Base-by-base conservation (phyloP, 2,113 vertebrate genomes). In the Pogonocichla stellata region DNA sequence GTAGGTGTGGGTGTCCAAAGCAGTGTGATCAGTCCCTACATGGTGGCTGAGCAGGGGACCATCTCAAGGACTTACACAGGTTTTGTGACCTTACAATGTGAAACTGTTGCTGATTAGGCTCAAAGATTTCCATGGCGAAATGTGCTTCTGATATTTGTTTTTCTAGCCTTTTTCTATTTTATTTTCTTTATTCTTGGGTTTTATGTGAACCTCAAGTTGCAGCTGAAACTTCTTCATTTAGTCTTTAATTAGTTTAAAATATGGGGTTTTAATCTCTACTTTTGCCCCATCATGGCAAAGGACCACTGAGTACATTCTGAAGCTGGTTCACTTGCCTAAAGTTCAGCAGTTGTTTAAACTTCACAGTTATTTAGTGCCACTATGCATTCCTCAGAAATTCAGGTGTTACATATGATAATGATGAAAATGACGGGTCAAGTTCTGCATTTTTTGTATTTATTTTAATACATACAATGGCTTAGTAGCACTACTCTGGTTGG, bases 321-420 rank as follows among this genome's bases (percentile, higher is more conserved):
- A 70, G 23, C 38, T 12, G 10, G 8, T 73, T 54, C 15, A 50
- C 40, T 16, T 53, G 23, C 45, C 31, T 33, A 1, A 81, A 75
- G 18, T 60, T 87, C 61, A 65, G 8, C 2, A 0, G 60, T 73
- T 54, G 7, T 81, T 93, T 56, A 64, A 86, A 64, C 91, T 84
- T 84, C 28, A 14, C 45, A 28, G 28, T 85, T 79, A 36, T 53
- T 91, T 82, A 69, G 33, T 60, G 36, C 7, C 28, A 43, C 28
- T 4, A 11, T 5, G 12, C 19, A 25, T 72, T 67, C 40, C n/a
- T 82, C 43, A 69, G 65, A 67, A 79, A 86, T 36, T 58, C 70
- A 75, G 40, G 70, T 79, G 43, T 67, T 91, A 16, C 12, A 23
- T 6, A 3, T 14, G 19, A 14, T 0, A 1, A 50, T 0, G 1